Evolutionary conservation across 2,888 invertebrate species (phyloP).

Genomic region (Acleris literana): DNA sequence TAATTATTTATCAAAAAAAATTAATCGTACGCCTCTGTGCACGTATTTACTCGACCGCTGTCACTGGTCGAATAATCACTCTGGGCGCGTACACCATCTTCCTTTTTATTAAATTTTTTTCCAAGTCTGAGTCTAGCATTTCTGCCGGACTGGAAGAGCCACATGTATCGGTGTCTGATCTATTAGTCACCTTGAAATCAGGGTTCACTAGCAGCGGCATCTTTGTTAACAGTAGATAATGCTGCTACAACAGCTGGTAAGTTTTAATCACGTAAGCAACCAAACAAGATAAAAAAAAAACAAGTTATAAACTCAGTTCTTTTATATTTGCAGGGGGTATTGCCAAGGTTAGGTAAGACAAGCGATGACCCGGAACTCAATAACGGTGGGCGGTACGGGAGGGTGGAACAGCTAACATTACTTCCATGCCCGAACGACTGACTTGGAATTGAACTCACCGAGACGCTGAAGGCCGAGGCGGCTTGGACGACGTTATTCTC

Average conservation of each 20-base stretch:
- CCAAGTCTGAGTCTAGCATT: constrained; percentile 50
- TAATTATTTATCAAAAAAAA: too few relatives aligned
- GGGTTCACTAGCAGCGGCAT: constrained; percentile 41
- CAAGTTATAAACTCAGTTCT: background rate
- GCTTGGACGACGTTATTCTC: constrained; percentile 86
- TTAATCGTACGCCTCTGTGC: too few relatives aligned
- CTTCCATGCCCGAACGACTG: constrained; percentile 77
- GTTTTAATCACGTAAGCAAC: background rate
- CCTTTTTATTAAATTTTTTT: too few relatives aligned
- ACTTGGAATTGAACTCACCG: constrained; percentile 85
- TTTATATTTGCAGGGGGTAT: constrained; percentile 80
- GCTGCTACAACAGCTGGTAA: constrained; percentile 85
- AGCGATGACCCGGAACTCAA: constrained; percentile 48
- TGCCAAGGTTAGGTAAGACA: constrained; percentile 85
- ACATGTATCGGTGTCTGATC: constrained; percentile 64
- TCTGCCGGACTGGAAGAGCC: constrained; percentile 85
- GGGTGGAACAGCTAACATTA: constrained; percentile 85
- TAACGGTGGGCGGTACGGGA: constrained; percentile 80
- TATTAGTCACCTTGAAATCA: constrained; percentile 63
- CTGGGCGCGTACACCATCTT: too few relatives aligned
- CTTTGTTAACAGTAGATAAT: constrained; percentile 84
- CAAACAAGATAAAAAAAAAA: too few relatives aligned
- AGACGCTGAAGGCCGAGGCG: constrained; percentile 86
- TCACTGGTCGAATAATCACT: too few relatives aligned
- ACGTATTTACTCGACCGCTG: too few relatives aligned